A percentile compares a stretch with the other conserved stretches of the same genome.
Evolutionary conservation across 2,113 vertebrate species (phyloP).

Genomic region (Raja brachyura): DNA sequence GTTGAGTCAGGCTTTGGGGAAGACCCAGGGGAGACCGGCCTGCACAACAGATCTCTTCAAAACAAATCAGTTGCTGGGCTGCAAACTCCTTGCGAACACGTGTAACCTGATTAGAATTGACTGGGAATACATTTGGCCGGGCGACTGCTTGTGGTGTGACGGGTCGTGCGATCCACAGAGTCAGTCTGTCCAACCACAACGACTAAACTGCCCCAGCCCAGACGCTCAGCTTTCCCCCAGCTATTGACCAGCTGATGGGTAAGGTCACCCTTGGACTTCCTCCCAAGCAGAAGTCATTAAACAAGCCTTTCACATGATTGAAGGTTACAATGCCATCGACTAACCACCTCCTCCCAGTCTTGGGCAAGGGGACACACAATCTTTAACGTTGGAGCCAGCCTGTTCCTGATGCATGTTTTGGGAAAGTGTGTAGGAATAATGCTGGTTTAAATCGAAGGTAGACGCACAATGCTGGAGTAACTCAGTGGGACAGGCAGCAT

Average conservation of each 20-base stretch:
- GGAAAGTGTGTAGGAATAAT: too few relatives aligned
- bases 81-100: conserved; percentile 56
- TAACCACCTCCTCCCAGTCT: background rate
- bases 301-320: background rate
- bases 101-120: conserved; percentile 68
- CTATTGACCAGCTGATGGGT: background rate
- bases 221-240: background rate
- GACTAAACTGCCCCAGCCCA: background rate
- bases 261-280: background rate
- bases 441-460: too few relatives aligned
- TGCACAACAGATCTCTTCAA: conserved; percentile 62
- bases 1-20: conserved; percentile 49
- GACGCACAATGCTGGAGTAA: too few relatives aligned
- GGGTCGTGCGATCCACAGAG: background rate
- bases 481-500: too few relatives aligned
- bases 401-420: background rate
- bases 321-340: too few relatives aligned
- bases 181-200: background rate
- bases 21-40: conserved; percentile 52
- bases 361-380: background rate
- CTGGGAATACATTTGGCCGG: conserved; percentile 71
- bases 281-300: background rate
- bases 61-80: conserved; percentile 70
- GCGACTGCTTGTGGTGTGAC: conserved; percentile 47
- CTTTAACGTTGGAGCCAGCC: background rate